Percentiles rank a stretch among this genome's conserved stretches.
Conservation (phyloP, 2,888 invertebrate species). For the Aleiodes alternator region DNA sequence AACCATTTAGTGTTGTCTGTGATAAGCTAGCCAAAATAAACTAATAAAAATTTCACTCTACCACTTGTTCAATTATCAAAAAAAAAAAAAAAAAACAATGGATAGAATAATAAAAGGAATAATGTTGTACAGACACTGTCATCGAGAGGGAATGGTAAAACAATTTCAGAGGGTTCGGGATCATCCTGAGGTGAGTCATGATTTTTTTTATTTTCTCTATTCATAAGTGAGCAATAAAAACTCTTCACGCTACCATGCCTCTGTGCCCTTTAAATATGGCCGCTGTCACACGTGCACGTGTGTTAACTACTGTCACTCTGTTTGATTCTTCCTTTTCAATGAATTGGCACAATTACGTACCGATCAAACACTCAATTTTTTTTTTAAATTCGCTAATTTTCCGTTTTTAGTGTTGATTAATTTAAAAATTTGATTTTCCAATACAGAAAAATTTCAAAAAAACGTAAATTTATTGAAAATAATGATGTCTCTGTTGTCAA, state of each 20-base stretch:
- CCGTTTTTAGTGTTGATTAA: no score
- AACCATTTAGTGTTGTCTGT: neutral
- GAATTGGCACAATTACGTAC: no score
- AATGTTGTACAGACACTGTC: conserved; percentile 90
- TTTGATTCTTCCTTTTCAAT: neutral
- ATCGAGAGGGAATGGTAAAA: conserved; percentile 91
- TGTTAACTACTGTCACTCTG: neutral
- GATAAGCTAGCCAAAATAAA: conserved; percentile 15
- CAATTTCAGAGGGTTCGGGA: conserved; percentile 93
- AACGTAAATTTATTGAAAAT: no score
- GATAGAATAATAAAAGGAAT: conserved; percentile 92
- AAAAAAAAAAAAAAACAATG: conserved; percentile 77
- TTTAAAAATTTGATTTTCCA: no score
- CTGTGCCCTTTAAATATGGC: conserved; percentile 24
- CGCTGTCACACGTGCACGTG: conserved; percentile 26
- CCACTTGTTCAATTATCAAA: neutral
- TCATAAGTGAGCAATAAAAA: neutral
- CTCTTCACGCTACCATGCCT: neutral
- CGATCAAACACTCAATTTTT: no score
- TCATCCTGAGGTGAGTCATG: conserved; percentile 86
- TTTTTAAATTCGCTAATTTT: no score
- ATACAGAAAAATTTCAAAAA: no score
- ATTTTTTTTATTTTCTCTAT: conserved; percentile 35
- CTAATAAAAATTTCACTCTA: neutral
- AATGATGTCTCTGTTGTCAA: no score